phyloP scores from a whole-genome alignment of 2,113 vertebrate species.

The Phaethornis superciliosus region DNA sequence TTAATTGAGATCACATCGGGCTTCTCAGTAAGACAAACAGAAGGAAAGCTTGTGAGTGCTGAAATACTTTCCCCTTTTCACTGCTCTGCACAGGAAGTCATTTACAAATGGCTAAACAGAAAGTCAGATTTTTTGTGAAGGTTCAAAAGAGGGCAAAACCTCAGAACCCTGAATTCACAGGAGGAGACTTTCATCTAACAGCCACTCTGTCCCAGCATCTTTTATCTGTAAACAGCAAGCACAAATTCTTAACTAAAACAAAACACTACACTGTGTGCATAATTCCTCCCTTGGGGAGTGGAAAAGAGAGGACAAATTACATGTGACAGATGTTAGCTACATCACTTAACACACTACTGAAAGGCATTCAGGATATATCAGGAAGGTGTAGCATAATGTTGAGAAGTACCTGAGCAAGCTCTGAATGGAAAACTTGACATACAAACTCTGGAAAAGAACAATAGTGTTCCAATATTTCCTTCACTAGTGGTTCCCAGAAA shows the following conservation, averaged over 20 bases:
- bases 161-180: neutral
- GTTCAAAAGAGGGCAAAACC: neutral
- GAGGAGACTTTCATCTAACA: neutral
- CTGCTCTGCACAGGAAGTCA: neutral
- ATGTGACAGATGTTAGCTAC: constrained; percentile 61
- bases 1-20: constrained; percentile 1
- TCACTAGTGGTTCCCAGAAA: neutral
- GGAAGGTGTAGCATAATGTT: neutral
- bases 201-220: neutral
- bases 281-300: constrained; percentile 47
- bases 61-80: neutral
- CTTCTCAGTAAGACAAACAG: neutral
- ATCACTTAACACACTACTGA: constrained; percentile 43
- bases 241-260: constrained; percentile 51
- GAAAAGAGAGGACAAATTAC: constrained; percentile 48
- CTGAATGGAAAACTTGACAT: constrained; percentile 6
- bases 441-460: neutral
- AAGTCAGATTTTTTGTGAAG: neutral
- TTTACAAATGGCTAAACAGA: neutral
- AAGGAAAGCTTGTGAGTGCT: neutral
- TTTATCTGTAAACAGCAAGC: constrained; percentile 29
- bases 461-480: neutral
- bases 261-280: neutral
- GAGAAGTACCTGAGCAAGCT: constrained; percentile 24
- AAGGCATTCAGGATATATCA: constrained; percentile 29